These are phyloP conservation scores for Pampusana beccarii DNA, from an alignment of 2,113 vertebrate species.

Conservation along the genomic window DNA sequence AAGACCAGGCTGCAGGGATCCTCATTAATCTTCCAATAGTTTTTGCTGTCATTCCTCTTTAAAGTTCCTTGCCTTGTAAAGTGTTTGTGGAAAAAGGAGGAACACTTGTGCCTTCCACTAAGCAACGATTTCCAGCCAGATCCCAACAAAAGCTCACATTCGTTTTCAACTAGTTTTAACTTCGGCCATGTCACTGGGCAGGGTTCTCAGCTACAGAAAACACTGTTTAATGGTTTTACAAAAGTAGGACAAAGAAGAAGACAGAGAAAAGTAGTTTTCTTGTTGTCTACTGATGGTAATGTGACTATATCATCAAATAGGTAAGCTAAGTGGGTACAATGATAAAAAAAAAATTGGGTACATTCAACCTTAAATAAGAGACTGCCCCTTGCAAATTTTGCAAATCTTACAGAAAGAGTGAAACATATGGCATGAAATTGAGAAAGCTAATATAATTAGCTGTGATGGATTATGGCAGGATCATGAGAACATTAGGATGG, in stretches of 20 bases:
- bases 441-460: conserved; percentile 12
- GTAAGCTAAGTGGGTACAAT: conserved; percentile 16
- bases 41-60: conserved; percentile 75
- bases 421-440: background rate
- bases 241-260: conserved; percentile 21
- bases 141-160: conserved; percentile 68
- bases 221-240: conserved; percentile 58
- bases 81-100: conserved; percentile 62
- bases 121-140: conserved; percentile 59
- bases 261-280: conserved; percentile 15
- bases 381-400: conserved; percentile 28
- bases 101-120: conserved; percentile 61
- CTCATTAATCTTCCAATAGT: conserved; percentile 81
- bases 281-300: conserved; percentile 27
- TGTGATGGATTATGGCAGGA: background rate
- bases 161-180: conserved; percentile 67
- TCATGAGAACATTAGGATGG: background rate
- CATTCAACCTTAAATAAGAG: background rate
- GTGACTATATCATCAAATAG: background rate
- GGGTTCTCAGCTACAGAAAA: conserved; percentile 41
- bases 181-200: conserved; percentile 45
- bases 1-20: conserved; percentile 74
- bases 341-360: background rate
- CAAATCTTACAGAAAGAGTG: conserved; percentile 9
- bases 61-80: conserved; percentile 75